phyloP scores from a whole-genome alignment of 2,888 invertebrate genomes.

The Macrostomum cliftonense region DNA sequence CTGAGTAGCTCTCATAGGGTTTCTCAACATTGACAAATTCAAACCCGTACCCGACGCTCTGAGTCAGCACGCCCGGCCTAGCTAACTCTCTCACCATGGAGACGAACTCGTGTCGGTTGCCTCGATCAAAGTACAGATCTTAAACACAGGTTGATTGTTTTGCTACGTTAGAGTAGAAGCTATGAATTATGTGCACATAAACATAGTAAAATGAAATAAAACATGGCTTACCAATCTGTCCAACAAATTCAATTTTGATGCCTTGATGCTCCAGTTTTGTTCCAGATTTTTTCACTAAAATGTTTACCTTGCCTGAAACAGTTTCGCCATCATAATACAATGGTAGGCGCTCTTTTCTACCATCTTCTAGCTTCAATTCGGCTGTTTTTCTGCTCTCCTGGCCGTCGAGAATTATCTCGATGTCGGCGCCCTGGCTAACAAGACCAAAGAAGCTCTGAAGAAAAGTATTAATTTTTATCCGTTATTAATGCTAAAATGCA shows the following conservation, averaged over 20 bases:
- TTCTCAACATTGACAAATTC: conserved; percentile 97
- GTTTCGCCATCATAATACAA: conserved; percentile 96
- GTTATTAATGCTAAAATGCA: too few species aligned
- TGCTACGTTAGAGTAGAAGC: too few species aligned
- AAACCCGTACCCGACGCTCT: conserved; percentile 80
- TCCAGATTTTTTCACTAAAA: conserved; percentile 72
- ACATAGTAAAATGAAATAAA: too few species aligned
- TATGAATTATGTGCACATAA: too few species aligned
- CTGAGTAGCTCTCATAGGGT: conserved; percentile 93
- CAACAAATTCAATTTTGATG: conserved; percentile 89
- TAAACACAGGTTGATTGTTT: too few species aligned
- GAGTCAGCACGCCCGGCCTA: conserved; percentile 79
- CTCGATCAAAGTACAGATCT: conserved; percentile 91
- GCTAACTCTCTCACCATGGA: conserved; percentile 86
- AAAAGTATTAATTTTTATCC: not conserved
- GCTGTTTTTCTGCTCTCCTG: conserved; percentile 69
- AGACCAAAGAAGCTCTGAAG: conserved; percentile 84
- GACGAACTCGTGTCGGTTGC: conserved; percentile 94
- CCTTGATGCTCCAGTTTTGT: conserved; percentile 94
- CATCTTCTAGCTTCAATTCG: conserved; percentile 78
- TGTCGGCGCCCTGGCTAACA: conserved; percentile 81
- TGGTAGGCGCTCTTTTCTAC: conserved; percentile 76
- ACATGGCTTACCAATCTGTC: conserved; percentile 52
- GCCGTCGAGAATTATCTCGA: conserved; percentile 85
- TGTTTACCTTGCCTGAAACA: conserved; percentile 68